Base-by-base conservation (phyloP, 2,888 invertebrate species). In the Dicyrtoma fusca region DNA sequence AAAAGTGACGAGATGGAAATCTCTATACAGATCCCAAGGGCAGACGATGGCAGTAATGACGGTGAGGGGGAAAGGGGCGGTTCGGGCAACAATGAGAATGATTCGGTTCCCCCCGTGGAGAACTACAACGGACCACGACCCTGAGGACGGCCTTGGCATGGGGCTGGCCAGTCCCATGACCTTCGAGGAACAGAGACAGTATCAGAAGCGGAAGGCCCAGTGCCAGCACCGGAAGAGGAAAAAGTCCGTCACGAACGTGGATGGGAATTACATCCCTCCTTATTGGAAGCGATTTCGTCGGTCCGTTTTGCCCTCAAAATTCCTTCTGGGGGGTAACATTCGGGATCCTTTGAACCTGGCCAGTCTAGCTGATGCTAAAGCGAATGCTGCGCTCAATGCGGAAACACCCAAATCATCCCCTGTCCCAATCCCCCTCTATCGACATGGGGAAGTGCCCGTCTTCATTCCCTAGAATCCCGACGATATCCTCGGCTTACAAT, bases 301-400 rank as follows among this genome's bases (percentile, higher is more conserved):
- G 0, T 76, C 77, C 4, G 92, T 94, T 81, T 90, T 94, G 66
- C 96, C 97, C 0, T 94, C 94, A 0, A 95, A 95, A 84, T 97
- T 97, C 84, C 85, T 95, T 4, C 87, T 97, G 1, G 97, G 97
- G 57, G 97, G 97, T 10, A 97, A 95, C 84, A 96, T 96, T 79
- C 91, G 91, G 79, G 97, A 97, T 86, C 97, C 97, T 0, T 85
- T 97, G 59, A 97, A 97, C 85, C 85, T 97, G 74, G 95, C 94
- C 82, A 95, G 95, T 82, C 87, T 97, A 81, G 93, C 83, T 51
- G 83, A 85, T 78, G 84, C 84, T 72, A 82, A 81, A 69, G 75
- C 81, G 11, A 82, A 81, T 65, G 80, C 91, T 79, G 91, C 90
- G 8, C 90, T 92, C 87, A 93, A 93, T 84, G 91, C 92, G n/a